Evolutionary conservation across 2,888 invertebrate genomes (phyloP), one percentile per base, ranked within the genome.

Genomic region (Lomographa bimaculata): DNA sequence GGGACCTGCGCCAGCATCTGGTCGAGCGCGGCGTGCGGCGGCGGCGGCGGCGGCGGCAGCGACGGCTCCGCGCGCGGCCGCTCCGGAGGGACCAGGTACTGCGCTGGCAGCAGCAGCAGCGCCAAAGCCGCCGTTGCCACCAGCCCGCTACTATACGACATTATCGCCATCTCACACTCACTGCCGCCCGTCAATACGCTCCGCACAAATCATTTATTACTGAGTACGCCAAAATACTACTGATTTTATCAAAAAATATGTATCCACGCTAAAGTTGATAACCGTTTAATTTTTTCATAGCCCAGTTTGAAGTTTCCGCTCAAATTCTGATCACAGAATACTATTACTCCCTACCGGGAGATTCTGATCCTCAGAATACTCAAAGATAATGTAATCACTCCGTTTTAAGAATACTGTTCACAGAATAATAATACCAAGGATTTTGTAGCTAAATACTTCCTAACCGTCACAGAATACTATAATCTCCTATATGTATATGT

Each of bases 41-140:
- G 32, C 19, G 34, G 24, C 32, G 20, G 18, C 12, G 33, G 36
- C 11, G 50, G 28, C 12, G 46, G 26, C 8, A 50, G 43, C 14
- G 53, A 38, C 3, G 60, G 44, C 11, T 60, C 62, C 21, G 65
- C 2, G 63, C 6, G 36, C 32, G 1, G 48, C 48, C n/a, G 45
- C 19, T 79, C 73, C 3, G n/a, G n/a, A n/a, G 78, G 82, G 44
- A 78, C 62, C 42, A 66, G 78, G 50, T 82, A 83, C 44, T 79
- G 78, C 40, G 66, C 71, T 19, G 87, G 63, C 30, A 41, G 77
- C 45, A 85, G 46, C 50, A 81, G 56, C 39, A 85, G 52, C 17
- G 77, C 65, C 48, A 75, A 51, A 50, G 74, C 49, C 40, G 75
- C 73, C 30, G 76, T 69, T 51, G 68, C 64, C 60, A 71, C 59